Percentiles rank a stretch among this genome's conserved stretches.
Evolutionary conservation across 2,113 vertebrate genomes (phyloP).

Genomic region (Syngnathus typhle): DNA sequence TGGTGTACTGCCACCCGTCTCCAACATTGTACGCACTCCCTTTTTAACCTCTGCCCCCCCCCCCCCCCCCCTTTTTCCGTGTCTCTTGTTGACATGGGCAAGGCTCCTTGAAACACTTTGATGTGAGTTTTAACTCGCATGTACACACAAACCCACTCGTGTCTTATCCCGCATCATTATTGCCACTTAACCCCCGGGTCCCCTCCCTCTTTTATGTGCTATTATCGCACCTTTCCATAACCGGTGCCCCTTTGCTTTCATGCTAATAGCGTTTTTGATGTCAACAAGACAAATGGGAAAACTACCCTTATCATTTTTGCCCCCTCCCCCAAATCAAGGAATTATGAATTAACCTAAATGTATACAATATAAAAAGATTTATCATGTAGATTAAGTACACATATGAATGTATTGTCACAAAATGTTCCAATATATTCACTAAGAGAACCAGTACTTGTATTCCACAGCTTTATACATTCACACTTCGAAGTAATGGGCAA

Average conservation of each 20-base stretch:
- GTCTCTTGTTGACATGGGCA: constrained; percentile 60
- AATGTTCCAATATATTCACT: no score
- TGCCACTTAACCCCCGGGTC: constrained; percentile 60
- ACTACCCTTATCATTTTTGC: neutral
- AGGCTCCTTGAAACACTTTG: constrained; percentile 55
- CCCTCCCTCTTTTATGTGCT: constrained; percentile 52
- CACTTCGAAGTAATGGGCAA: no score
- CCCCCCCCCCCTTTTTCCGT: constrained; percentile 40
- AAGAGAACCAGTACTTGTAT: neutral
- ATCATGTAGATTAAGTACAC: no score
- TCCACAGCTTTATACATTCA: neutral
- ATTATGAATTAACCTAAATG: neutral
- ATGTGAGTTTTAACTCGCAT: constrained; percentile 42
- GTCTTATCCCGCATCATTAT: constrained; percentile 60
- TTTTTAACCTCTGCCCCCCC: neutral
- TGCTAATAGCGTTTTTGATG: constrained; percentile 26
- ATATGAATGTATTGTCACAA: no score
- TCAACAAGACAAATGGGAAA: neutral
- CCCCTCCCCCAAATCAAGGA: neutral
- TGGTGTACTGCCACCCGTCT: constrained; percentile 59
- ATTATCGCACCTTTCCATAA: constrained; percentile 51
- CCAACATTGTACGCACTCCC: neutral
- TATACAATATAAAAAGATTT: no score
- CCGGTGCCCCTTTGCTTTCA: constrained; percentile 20
- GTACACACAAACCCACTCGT: constrained; percentile 35